Evolutionary conservation across 1,140 invertebrate genomes (phyloP).

Genomic region (Microplitis mediator): DNA sequence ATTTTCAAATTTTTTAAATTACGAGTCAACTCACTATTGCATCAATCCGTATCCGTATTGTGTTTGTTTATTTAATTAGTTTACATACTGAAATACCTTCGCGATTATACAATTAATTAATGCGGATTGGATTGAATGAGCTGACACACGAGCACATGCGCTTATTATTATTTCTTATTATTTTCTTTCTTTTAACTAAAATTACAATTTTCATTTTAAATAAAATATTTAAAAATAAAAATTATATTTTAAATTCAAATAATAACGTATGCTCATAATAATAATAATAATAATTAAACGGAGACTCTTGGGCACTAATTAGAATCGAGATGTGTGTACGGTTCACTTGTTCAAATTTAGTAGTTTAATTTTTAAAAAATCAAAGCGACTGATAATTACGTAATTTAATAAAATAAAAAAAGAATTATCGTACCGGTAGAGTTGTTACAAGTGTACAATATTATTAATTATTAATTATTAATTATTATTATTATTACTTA

Average conservation of each 20-base stretch:
- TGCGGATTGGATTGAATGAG: neutral
- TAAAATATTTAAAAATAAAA: neutral
- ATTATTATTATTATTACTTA: conserved; percentile 37
- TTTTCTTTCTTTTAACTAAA: neutral
- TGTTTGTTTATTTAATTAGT: neutral
- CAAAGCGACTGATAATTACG: conserved; percentile 53
- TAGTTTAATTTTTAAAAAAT: conserved; percentile 37
- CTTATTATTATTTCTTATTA: neutral
- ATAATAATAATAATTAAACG: no score
- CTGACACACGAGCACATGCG: conserved; percentile 2
- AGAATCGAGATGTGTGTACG: no score
- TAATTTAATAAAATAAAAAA: conserved; percentile 50
- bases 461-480: conserved; percentile 42
- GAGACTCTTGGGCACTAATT: no score
- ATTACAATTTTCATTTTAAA: neutral
- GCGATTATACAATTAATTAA: conserved; percentile 7
- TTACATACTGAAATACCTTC: neutral
- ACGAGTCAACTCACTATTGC: conserved; percentile 46
- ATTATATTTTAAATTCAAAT: no score
- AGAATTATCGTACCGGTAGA: conserved; percentile 13
- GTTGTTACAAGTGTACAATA: conserved; percentile 53
- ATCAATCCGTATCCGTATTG: conserved; percentile 43
- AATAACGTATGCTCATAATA: no score
- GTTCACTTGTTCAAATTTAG: no score
- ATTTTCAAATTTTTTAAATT: neutral